Evolutionary conservation across 2,113 vertebrate species (phyloP).

Genomic region (Otus sunia): DNA sequence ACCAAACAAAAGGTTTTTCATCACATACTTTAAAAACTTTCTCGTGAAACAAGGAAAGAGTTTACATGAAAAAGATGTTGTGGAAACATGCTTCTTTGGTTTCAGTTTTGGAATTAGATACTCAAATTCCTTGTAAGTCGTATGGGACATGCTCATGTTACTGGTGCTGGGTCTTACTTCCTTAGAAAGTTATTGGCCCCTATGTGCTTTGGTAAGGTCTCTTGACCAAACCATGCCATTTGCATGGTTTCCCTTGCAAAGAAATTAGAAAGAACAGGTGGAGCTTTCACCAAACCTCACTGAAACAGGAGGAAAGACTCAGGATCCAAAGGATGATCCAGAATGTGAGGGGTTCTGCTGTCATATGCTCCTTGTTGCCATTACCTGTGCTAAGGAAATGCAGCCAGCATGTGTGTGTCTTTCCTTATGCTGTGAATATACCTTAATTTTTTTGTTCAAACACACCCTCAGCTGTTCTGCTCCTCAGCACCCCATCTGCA

Average conservation of each 20-base stretch:
- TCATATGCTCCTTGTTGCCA: not conserved
- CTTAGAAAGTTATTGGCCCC: not conserved
- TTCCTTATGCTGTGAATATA: not conserved
- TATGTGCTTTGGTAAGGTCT: not conserved
- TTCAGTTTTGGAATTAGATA: not conserved
- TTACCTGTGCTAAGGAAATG: not conserved
- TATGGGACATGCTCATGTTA: fast-evolving
- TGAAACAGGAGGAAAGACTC: not conserved
- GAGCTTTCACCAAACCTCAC: not conserved
- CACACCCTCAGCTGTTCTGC: conserved; percentile 7
- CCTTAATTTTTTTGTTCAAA: not conserved
- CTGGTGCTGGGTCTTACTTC: not conserved
- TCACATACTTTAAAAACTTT: not conserved
- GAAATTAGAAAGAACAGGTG: not conserved
- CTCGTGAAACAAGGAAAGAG: not conserved
- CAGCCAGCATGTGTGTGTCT: not conserved
- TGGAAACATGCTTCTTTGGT: not conserved
- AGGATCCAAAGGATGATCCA: not conserved
- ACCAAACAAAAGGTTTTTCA: not conserved
- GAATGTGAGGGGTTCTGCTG: not conserved
- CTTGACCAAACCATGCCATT: not conserved
- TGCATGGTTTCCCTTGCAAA: not conserved
- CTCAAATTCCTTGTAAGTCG: not conserved
- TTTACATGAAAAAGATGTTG: not conserved
- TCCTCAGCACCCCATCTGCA: conserved; percentile 13